Evolutionary conservation across 2,797 vertebrate species (phyloP).

Genomic region (Muscicapa striata): DNA sequence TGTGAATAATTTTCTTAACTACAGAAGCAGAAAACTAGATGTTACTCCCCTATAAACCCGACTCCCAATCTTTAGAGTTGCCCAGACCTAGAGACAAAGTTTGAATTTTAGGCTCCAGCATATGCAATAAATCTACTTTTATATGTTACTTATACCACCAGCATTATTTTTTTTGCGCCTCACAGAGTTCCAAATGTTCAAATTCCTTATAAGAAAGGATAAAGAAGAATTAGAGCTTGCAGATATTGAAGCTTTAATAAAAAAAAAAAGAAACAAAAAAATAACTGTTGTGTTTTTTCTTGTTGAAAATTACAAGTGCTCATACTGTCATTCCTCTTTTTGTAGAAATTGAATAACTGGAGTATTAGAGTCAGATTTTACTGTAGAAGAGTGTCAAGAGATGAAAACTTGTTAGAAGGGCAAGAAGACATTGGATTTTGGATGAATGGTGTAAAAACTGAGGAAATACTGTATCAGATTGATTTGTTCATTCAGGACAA

Average conservation of each 20-base stretch:
- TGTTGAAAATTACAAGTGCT: not conserved
- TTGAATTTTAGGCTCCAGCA: not conserved
- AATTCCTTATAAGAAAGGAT: not conserved
- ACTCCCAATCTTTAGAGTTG: not conserved
- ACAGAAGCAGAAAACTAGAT: not conserved
- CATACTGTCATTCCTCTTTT: not conserved
- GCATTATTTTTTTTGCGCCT: not conserved
- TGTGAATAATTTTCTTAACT: not conserved
- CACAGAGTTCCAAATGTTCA: not conserved
- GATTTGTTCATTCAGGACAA: not conserved
- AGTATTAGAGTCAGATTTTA: not conserved
- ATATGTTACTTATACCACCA: not conserved
- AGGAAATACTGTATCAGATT: not conserved
- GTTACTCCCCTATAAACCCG: not conserved
- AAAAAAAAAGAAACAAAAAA: not conserved
- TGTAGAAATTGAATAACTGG: not conserved
- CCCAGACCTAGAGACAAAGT: not conserved
- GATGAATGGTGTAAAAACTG: not conserved
- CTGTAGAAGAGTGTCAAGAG: not conserved
- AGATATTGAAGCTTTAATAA: not conserved
- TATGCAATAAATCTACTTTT: not conserved
- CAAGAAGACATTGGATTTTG: not conserved
- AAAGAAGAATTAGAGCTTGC: not conserved
- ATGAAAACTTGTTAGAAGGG: not conserved
- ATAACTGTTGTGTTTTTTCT: not conserved